Evolutionary conservation across 2,113 vertebrate genomes (phyloP).

Genomic region (Condylura cristata): DNA sequence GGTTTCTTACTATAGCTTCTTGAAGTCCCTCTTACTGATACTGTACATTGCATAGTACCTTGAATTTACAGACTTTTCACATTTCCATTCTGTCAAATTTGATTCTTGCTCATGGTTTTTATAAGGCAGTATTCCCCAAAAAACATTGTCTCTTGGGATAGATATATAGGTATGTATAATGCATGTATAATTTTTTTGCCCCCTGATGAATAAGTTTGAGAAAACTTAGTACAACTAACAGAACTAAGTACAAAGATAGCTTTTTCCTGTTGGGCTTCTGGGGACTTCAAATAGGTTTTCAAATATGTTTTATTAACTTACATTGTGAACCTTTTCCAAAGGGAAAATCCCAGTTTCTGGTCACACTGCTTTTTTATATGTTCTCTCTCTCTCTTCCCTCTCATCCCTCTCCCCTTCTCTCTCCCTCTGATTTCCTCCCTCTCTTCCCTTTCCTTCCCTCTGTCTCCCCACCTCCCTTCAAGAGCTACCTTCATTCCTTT

Average conservation of each 20-base stretch:
- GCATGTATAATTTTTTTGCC: neutral
- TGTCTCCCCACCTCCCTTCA: too few relatives aligned
- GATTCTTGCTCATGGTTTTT: neutral
- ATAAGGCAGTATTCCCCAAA: neutral
- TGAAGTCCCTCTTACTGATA: neutral
- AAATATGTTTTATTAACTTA: neutral
- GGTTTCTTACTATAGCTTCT: neutral
- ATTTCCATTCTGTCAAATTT: neutral
- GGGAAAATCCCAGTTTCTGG: neutral
- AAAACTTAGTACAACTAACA: neutral
- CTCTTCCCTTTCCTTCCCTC: too few relatives aligned
- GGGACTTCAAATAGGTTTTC: neutral
- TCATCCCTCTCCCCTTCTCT: too few relatives aligned
- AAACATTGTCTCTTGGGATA: neutral
- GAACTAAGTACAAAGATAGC: neutral
- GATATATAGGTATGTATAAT: neutral
- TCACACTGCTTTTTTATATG: neutral
- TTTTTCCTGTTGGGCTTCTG: neutral
- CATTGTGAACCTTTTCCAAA: neutral
- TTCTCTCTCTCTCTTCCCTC: too few relatives aligned
- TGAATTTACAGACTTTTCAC: neutral
- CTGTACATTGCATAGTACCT: too few relatives aligned
- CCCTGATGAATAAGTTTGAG: neutral
- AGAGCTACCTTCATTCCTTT: neutral
- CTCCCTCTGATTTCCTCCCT: too few relatives aligned